Evolutionary conservation across 2,888 invertebrate species (phyloP).

Genomic region (Julus scanicus): DNA sequence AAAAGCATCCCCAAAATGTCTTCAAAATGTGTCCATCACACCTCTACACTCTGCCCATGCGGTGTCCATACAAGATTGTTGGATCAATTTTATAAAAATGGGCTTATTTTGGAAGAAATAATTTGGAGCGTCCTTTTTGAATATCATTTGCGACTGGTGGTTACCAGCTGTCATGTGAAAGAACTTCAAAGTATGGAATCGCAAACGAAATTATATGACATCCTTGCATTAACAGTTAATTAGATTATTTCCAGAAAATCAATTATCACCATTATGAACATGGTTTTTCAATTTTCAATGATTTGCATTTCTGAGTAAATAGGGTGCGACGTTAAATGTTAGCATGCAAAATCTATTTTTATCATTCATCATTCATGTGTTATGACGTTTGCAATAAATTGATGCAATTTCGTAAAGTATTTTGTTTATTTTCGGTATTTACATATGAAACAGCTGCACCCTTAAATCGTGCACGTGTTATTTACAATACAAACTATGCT

Average conservation of each 20-base stretch:
- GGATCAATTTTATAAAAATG: too few relatives aligned
- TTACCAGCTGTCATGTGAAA: too few relatives aligned
- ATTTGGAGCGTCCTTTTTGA: too few relatives aligned
- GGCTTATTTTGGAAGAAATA: too few relatives aligned
- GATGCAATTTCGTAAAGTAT: neutral
- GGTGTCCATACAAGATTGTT: too few relatives aligned
- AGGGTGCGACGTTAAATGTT: neutral
- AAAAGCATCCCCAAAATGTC: too few relatives aligned
- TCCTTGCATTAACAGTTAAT: neutral
- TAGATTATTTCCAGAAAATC: neutral
- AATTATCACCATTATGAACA: neutral
- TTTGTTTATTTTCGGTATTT: neutral
- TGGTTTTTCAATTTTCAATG: neutral
- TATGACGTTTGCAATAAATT: neutral
- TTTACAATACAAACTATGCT: slow-evolving; percentile 9
- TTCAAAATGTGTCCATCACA: too few relatives aligned
- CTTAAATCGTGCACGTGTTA: neutral
- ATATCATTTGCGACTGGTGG: too few relatives aligned
- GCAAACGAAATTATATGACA: neutral
- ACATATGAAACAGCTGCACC: slow-evolving; percentile 9
- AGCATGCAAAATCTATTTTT: neutral
- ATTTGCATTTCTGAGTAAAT: neutral
- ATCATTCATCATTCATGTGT: neutral
- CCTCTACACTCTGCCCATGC: too few relatives aligned
- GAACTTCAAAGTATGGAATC: neutral